Evolutionary conservation across 2,113 vertebrate genomes (phyloP).

Genomic region (Aix galericulata): DNA sequence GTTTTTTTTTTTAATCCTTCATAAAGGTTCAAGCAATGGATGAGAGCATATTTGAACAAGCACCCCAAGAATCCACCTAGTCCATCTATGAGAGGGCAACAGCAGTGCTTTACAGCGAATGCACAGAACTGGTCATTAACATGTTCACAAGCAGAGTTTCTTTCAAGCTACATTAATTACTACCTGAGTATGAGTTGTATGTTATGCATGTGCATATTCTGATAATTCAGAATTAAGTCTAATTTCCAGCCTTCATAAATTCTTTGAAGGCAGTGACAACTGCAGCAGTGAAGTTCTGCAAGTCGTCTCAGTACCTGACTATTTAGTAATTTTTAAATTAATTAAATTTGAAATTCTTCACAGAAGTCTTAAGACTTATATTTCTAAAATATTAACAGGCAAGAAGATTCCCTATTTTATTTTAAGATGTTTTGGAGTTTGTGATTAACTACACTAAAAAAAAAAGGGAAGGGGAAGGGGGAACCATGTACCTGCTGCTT

Average conservation of each 20-base stretch:
- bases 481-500: constrained; percentile 88
- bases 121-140: background rate
- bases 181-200: background rate
- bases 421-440: background rate
- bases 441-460: background rate
- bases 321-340: background rate
- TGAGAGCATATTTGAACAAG: background rate
- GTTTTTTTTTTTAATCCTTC: background rate
- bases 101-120: background rate
- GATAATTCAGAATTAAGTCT: background rate
- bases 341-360: background rate
- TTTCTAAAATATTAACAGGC: background rate
- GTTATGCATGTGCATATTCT: background rate
- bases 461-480: background rate
- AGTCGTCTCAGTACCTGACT: background rate
- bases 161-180: background rate
- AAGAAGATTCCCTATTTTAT: background rate
- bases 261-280: background rate
- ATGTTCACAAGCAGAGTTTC: background rate
- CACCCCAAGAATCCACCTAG: background rate
- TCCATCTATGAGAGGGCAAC: background rate
- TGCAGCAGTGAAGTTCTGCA: background rate
- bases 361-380: background rate
- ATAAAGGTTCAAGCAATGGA: background rate
- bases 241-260: background rate